Evolutionary conservation across 2,888 invertebrate species (phyloP).

Genomic region (Drosophila aldrichi): DNA sequence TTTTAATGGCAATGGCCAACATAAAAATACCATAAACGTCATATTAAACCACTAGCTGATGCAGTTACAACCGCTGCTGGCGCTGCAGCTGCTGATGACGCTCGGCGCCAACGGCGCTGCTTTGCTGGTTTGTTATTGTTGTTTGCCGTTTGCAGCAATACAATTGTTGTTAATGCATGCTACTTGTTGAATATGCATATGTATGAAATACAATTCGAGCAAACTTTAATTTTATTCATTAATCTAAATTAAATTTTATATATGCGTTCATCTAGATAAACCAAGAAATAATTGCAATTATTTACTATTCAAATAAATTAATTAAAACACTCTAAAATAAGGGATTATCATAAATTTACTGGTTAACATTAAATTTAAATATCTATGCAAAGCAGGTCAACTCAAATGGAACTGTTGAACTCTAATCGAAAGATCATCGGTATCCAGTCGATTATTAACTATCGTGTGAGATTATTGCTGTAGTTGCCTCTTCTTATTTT

Average conservation of each 20-base stretch:
- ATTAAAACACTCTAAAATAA: no score
- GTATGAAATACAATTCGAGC: neutral
- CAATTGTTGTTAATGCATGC: constrained; percentile 8
- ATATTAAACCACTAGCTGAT: constrained; percentile 21
- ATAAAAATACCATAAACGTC: constrained; percentile 58
- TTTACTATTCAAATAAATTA: no score
- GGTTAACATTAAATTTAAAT: neutral
- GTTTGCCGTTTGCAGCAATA: neutral
- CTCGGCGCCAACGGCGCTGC: neutral
- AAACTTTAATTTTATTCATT: neutral
- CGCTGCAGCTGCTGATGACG: neutral
- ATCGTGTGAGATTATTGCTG: neutral
- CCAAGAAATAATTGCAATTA: no score
- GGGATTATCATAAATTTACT: neutral
- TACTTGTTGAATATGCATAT: constrained; percentile 18
- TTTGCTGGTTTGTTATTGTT: constrained; percentile 2
- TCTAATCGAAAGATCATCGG: no score
- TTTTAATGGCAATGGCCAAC: constrained; percentile 59
- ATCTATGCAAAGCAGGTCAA: neutral
- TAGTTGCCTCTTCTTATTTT: neutral
- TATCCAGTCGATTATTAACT: neutral
- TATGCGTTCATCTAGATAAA: no score
- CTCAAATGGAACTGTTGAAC: neutral
- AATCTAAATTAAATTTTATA: no score
- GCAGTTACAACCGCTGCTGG: neutral